Conservation (phyloP, 2,888 invertebrate species). For the Chrysomela aeneicollis region DNA sequence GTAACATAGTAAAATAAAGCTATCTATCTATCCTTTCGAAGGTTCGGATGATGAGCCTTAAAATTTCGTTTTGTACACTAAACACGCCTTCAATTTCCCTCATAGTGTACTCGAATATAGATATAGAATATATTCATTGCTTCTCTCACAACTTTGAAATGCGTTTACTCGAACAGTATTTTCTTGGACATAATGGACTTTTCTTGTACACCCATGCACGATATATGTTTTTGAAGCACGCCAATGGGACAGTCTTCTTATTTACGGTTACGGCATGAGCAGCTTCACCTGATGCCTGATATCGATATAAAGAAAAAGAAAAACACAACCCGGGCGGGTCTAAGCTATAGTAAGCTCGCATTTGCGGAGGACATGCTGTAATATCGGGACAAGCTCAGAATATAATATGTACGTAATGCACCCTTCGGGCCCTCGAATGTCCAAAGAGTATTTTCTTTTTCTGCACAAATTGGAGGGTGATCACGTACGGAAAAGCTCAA, state of each 20-base stretch:
- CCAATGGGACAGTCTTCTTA: slow-evolving; percentile 45
- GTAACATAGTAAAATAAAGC: too few relatives aligned
- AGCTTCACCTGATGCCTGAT: slow-evolving; percentile 46
- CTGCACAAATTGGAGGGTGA: slow-evolving; percentile 50
- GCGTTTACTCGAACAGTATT: too few relatives aligned
- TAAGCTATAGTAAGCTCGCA: slow-evolving; percentile 28
- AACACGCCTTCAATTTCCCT: too few relatives aligned
- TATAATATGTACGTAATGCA: slow-evolving; percentile 55
- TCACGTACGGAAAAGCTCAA: slow-evolving; percentile 49
- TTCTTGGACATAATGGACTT: too few relatives aligned
- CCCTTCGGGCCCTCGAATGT: slow-evolving; percentile 54
- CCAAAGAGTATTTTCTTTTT: slow-evolving; percentile 52
- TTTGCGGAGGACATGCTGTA: slow-evolving; percentile 44
- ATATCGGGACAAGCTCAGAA: slow-evolving; percentile 50
- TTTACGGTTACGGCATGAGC: slow-evolving; percentile 51
- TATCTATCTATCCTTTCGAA: too few relatives aligned
- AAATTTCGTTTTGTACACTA: too few relatives aligned
- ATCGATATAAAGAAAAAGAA: slow-evolving; percentile 47
- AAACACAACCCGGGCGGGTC: slow-evolving; percentile 1
- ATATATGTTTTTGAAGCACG: not conserved
- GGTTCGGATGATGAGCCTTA: too few relatives aligned
- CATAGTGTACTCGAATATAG: too few relatives aligned
- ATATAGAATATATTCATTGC: too few relatives aligned
- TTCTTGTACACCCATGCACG: too few relatives aligned
- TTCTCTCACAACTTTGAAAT: too few relatives aligned